Base-by-base conservation (phyloP, 2,797 vertebrate species). In the Nothura maculosa region DNA sequence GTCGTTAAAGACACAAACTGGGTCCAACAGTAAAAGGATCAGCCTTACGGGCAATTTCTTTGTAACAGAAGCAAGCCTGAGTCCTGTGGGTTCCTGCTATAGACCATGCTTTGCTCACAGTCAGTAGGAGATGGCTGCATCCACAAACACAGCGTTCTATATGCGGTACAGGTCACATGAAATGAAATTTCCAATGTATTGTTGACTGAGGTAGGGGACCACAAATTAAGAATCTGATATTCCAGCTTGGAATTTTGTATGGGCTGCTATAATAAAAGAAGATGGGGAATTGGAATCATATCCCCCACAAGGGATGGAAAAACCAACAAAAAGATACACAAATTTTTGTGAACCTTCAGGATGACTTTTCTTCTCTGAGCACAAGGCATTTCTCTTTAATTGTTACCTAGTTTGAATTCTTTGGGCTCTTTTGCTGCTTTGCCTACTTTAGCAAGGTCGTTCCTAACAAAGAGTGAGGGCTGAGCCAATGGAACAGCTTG, bases 401-500 rank as follows among this genome's bases (percentile, higher is more conserved):
- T 70, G 24, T 43, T 82, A 68, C 43, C 25, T 50, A 4, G 24
- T 68, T 93, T 81, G 67, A 30, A 28, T 77, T 47, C 27, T 64
- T 45, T 0, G 8, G 32, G 28, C 62, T 87, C 57, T 81, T 28
- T 62, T 64, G 45, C 61, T 75, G 48, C 36, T 45, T 85, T 34
- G 36, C 61, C 22, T n/a, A 40, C 36, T 24, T 81, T 52, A 42
- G n/a, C 57, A 75, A 88, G 85, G 72, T 80, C 5, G 0, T 84
- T 7, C 58, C 67, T 81, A 85, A 81, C 45, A 88, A 80, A 90
- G 69, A 81, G 42, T 61, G 25, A 81, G 73, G 63, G 48, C 0
- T 0, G 62, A 92, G 96, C 92, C 93, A 96, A 81, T 20, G 63
- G 84, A 96, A 93, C 90, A 94, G 95, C 87, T 96, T 97, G 96